These are phyloP conservation scores for Calyptommatus sinebrachiatus DNA, from an alignment of 2,113 vertebrate species.

Conservation along the genomic window DNA sequence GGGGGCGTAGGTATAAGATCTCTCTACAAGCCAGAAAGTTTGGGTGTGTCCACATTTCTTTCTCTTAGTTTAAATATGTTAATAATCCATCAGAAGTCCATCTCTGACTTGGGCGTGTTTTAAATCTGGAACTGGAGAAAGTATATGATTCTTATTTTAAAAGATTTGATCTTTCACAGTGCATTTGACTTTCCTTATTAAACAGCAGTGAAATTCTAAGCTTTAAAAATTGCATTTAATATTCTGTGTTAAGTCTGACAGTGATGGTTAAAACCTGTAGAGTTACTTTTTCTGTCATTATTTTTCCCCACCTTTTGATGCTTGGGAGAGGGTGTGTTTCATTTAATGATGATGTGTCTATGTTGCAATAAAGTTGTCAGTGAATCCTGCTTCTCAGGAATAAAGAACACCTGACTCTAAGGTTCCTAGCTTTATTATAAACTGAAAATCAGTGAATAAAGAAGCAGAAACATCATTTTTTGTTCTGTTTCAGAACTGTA, in stretches of 20 bases:
- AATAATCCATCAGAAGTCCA: neutral
- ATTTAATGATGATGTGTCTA: neutral
- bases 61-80: neutral
- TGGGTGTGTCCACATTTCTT: neutral
- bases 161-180: neutral
- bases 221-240: neutral
- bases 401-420: neutral
- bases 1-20: too few species aligned
- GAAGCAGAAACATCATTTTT: neutral
- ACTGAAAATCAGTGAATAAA: neutral
- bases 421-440: neutral
- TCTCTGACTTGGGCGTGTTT: neutral
- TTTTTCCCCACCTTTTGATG: neutral
- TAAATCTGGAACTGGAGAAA: neutral
- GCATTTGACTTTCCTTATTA: too few species aligned
- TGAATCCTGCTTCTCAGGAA: neutral
- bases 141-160: neutral
- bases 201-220: neutral
- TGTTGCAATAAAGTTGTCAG: neutral
- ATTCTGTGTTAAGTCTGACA: neutral
- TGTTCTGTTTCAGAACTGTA: too few species aligned
- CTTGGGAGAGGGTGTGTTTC: neutral
- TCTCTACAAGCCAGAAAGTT: too few species aligned
- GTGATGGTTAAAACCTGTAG: neutral
- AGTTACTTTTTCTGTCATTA: neutral